These are phyloP conservation scores for Hyposmocoma kahamanoa DNA, from an alignment of 1,140 invertebrate genomes.

Conservation along the genomic window DNA sequence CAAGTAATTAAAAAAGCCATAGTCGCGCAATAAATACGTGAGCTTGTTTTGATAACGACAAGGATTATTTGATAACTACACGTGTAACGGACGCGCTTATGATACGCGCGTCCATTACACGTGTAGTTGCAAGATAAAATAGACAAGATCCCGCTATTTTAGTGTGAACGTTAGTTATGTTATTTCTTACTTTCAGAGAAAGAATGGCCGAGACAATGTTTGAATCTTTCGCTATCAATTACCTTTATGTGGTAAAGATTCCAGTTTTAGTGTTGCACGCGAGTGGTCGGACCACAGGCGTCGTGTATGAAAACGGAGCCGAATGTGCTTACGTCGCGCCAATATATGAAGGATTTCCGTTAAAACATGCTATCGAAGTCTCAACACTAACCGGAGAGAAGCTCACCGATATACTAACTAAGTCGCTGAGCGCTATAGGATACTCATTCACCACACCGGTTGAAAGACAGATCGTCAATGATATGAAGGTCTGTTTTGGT, in stretches of 20 bases:
- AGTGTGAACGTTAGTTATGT: no score
- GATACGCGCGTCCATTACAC: no score
- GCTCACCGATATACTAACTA: constrained; percentile 29
- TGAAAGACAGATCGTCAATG: constrained; percentile 71
- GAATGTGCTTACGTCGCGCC: constrained; percentile 36
- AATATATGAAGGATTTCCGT: constrained; percentile 51
- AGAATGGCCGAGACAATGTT: constrained; percentile 50
- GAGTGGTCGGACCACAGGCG: constrained; percentile 43
- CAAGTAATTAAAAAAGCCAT: no score
- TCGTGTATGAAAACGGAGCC: constrained; percentile 44
- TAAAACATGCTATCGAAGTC: constrained; percentile 34
- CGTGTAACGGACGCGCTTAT: no score
- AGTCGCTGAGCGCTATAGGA: constrained; percentile 28
- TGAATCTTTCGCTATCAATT: constrained; percentile 37
- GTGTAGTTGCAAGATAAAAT: no score
- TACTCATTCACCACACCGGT: constrained; percentile 45
- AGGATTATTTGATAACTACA: no score
- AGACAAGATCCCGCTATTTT: no score
- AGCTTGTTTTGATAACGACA: no score
- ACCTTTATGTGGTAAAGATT: constrained; percentile 34
- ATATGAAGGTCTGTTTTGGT: constrained; percentile 82
- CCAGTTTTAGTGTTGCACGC: constrained; percentile 34
- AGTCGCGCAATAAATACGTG: no score
- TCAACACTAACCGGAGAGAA: constrained; percentile 35
- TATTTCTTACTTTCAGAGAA: constrained; percentile 24